phyloP scores from a whole-genome alignment of 1,140 invertebrate genomes.

The Archegozetes longisetosus region DNA sequence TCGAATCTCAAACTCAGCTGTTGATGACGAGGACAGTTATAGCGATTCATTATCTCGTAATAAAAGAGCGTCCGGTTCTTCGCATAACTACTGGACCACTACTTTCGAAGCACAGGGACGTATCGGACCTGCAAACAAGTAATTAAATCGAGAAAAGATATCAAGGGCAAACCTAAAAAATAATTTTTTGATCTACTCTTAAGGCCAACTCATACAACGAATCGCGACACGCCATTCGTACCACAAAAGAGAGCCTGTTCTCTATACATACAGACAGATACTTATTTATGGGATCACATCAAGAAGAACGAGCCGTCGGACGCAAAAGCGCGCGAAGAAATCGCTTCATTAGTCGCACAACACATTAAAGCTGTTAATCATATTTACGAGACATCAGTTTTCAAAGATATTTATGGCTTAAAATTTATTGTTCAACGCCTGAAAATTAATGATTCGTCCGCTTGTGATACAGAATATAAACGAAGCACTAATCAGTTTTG shows the following conservation, averaged over 20 bases:
- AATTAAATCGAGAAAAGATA: too few relatives aligned
- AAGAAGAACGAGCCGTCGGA: conserved; percentile 36
- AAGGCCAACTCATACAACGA: not conserved
- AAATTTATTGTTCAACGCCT: conserved; percentile 96
- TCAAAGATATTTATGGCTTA: conserved; percentile 83
- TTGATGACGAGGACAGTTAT: conserved; percentile 28
- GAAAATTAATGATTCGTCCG: conserved; percentile 78
- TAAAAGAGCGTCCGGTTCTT: not conserved
- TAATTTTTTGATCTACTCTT: too few relatives aligned
- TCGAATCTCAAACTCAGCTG: conserved; percentile 66
- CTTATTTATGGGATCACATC: conserved; percentile 87
- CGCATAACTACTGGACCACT: not conserved
- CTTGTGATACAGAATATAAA: conserved; percentile 43
- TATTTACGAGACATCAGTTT: conserved; percentile 88
- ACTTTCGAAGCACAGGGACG: conserved; percentile 8
- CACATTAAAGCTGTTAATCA: conserved; percentile 97
- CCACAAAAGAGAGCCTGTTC: conserved; percentile 19
- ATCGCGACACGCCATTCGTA: not conserved
- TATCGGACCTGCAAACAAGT: conserved; percentile 5
- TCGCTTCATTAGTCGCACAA: conserved; percentile 87
- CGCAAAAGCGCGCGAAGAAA: conserved; percentile 86
- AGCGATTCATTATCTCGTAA: not conserved
- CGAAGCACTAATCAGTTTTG: conserved; percentile 79
- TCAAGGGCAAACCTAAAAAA: too few relatives aligned
- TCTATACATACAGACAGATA: conserved; percentile 93